Evolutionary conservation across 64 coral and sea anemone species (phyloP), one percentile per base, ranked within the genome.

Genomic region (Dendrophyllia cribrosa): DNA sequence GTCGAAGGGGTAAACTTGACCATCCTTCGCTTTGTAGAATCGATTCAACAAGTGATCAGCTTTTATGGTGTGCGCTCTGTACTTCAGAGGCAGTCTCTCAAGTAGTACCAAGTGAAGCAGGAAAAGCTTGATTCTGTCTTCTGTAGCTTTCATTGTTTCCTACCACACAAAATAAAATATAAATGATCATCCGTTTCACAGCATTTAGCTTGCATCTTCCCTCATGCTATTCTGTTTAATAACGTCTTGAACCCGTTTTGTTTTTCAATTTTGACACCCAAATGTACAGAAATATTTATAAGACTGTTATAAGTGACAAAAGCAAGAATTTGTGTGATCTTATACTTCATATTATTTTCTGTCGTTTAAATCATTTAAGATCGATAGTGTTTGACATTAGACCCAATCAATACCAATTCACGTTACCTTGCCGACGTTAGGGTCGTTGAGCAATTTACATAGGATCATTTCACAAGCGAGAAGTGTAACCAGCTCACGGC

Each of bases 21-120:
- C 80, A 66, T 51, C 80, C 20, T 67, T 21, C 12, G 60, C 11
- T 68, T 66, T 67, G 12, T 0, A 84, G 44, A 67, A 84, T 50
- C 19, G 15, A 25, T 66, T 5, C 16, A 84, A 51, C 80, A 84
- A 46, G 71, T 10, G 34, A 2, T 34, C 62, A 50, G 21, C 49
- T 43, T 91, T 59, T 72, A 91, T 12, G 17, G 78, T 26, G 9
- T 82, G 80, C 22, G 89, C 77, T 73, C 89, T 81, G 58, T 83
- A 91, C 65, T 59, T 72, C 51, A 91, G 47, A 34, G 89, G 78
- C 9, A 91, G 23, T 21, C 59, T 71, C 25, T 79, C 75, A 16
- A 91, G 78, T 25, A 91, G 13, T 52, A 83, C 24, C 83, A n/a
- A 58, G 16, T 91, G 89, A 69, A 91, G 53, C 25, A 91, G 58